phyloP scores from a whole-genome alignment of 2,113 vertebrate genomes.

The Prietella phreatophila region DNA sequence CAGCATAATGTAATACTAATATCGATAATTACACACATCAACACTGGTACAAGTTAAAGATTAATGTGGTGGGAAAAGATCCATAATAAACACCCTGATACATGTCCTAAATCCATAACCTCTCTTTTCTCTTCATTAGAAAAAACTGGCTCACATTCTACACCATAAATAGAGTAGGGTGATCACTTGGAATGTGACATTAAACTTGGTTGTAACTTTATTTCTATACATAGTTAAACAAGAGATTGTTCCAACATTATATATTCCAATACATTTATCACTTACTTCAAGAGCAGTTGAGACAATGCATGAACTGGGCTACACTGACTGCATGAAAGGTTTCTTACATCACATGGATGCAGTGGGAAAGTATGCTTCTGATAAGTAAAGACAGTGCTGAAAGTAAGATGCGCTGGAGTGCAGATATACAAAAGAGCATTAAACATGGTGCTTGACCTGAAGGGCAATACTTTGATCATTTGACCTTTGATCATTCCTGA shows the following conservation, averaged over 20 bases:
- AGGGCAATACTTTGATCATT: not conserved
- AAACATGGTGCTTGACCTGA: not conserved
- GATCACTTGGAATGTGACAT: not conserved
- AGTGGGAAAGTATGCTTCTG: not conserved
- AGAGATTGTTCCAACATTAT: not conserved
- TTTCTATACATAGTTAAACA: not conserved
- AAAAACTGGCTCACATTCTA: not conserved
- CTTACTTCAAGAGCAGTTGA: not conserved
- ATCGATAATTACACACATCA: not conserved
- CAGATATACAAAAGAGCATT: not conserved
- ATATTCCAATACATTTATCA: conserved; percentile 3
- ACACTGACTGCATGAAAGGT: not conserved
- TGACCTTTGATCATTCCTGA: not conserved
- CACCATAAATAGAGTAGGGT: not conserved
- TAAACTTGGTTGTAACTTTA: not conserved
- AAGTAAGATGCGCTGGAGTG: not conserved
- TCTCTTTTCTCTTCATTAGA: not conserved
- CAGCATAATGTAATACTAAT: not conserved
- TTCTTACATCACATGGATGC: not conserved
- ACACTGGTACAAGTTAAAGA: not conserved
- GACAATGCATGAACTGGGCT: not conserved
- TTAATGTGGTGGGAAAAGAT: not conserved
- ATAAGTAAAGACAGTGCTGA: not conserved
- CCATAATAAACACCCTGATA: not conserved
- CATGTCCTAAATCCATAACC: not conserved